Percentiles rank a stretch among this genome's conserved stretches.
phyloP scores from a whole-genome alignment of 1,140 invertebrate genomes.

The Tetramorium simillimum region DNA sequence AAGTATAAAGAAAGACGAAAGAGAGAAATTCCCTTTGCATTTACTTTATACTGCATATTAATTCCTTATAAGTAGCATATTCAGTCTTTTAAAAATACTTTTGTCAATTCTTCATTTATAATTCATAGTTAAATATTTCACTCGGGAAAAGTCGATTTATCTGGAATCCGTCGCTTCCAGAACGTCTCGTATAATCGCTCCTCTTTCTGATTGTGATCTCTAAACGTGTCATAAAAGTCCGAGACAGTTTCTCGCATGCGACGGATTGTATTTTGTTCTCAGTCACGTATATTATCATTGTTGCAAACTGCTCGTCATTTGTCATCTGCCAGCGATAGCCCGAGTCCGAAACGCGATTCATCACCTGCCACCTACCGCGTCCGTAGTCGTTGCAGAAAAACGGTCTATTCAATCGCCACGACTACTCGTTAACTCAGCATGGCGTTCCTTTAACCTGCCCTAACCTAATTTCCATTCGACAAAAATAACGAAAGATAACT shows the following conservation, averaged over 20 bases:
- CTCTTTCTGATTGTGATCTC: slow-evolving; percentile 34
- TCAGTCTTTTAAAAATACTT: background rate
- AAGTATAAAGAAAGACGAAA: background rate
- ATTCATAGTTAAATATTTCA: slow-evolving; percentile 9
- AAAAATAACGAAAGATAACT: background rate
- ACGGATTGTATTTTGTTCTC: slow-evolving; percentile 29
- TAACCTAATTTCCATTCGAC: background rate
- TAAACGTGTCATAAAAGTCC: slow-evolving; percentile 39
- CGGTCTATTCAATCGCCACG: slow-evolving; percentile 51
- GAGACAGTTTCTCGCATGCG: slow-evolving; percentile 26
- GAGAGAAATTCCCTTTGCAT: background rate
- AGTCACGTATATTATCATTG: slow-evolving; percentile 51
- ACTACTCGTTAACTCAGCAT: slow-evolving; percentile 50
- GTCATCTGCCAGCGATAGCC: slow-evolving; percentile 53
- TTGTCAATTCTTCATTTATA: background rate
- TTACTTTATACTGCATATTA: background rate
- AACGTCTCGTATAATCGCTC: slow-evolving; percentile 16
- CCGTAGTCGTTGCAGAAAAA: slow-evolving; percentile 47
- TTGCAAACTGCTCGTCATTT: slow-evolving; percentile 52
- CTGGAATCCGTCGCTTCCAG: background rate
- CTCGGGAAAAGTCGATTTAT: background rate
- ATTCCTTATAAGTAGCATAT: background rate
- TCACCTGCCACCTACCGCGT: slow-evolving; percentile 34
- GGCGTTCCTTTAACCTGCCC: slow-evolving; percentile 14
- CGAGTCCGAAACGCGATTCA: slow-evolving; percentile 51